A percentile compares a stretch with the other conserved stretches of the same genome.
Evolutionary conservation across 2,797 vertebrate species (phyloP).

Genomic region (Acanthiza pusilla): DNA sequence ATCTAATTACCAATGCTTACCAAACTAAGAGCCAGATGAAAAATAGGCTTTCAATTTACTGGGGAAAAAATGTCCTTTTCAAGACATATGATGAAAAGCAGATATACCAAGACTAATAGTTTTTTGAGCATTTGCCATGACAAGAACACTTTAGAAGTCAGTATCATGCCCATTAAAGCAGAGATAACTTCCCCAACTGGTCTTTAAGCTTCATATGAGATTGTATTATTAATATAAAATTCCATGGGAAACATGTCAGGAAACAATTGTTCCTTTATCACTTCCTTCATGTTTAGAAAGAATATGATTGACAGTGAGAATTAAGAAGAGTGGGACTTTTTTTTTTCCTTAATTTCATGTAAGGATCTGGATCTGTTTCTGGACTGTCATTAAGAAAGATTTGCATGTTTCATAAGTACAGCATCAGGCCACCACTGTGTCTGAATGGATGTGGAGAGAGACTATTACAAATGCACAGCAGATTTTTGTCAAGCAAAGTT

Average conservation of each 20-base stretch:
- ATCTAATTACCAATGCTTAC: neutral
- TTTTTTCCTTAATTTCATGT: neutral
- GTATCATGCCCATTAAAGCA: neutral
- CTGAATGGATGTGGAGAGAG: neutral
- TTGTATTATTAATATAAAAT: neutral
- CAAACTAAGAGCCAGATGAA: neutral
- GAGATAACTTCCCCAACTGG: neutral
- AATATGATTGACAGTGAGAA: neutral
- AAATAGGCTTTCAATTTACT: neutral
- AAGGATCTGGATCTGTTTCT: neutral
- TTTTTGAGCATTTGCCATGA: neutral
- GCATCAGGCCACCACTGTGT: neutral
- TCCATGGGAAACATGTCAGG: neutral
- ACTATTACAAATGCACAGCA: neutral
- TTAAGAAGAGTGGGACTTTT: fast-evolving
- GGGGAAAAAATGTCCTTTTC: neutral
- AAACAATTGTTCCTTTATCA: neutral
- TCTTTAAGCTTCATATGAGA: neutral
- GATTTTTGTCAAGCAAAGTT: neutral
- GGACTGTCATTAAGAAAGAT: neutral
- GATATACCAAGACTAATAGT: neutral
- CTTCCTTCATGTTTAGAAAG: neutral
- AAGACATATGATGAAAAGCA: neutral
- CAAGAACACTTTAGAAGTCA: neutral
- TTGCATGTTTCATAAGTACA: neutral